Percentiles rank a stretch among this genome's conserved stretches.
These are phyloP conservation scores for Cyprinus carpio DNA, from an alignment of 2,113 vertebrate genomes.

Conservation along the genomic window DNA sequence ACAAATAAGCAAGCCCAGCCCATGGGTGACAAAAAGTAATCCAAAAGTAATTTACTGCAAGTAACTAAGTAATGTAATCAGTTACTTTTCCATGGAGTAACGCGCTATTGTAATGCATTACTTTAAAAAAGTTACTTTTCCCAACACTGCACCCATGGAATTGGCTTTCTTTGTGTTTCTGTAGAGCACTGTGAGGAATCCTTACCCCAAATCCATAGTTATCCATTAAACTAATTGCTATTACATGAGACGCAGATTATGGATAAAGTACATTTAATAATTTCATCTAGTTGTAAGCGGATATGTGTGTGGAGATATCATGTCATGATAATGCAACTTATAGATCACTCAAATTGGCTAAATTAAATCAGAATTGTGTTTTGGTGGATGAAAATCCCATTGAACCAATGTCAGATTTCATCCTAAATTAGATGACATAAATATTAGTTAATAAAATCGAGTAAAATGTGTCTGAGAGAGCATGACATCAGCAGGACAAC, in stretches of 20 bases:
- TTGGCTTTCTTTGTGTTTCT: background rate
- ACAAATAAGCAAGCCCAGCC: too few species aligned
- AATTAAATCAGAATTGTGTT: conserved; percentile 22
- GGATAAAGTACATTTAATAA: conserved; percentile 13
- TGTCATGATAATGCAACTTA: background rate
- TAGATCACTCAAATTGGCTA: background rate
- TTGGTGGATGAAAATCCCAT: background rate
- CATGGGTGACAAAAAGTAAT: too few species aligned
- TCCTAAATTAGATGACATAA: conserved; percentile 7
- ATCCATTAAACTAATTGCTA: conserved; percentile 2
- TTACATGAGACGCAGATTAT: background rate
- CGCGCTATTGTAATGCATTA: background rate
- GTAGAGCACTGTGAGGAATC: background rate
- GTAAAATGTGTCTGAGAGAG: background rate
- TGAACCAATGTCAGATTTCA: conserved; percentile 2
- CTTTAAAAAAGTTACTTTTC: background rate
- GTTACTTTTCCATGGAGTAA: background rate
- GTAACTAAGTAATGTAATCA: background rate
- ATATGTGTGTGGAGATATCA: conserved; percentile 10
- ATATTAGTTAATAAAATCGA: conserved; percentile 2
- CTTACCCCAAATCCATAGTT: background rate
- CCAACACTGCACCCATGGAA: background rate
- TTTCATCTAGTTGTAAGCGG: background rate
- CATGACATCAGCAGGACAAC: background rate
- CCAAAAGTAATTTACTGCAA: background rate